Evolutionary conservation across 2,113 vertebrate species (phyloP).

Genomic region (Elaphurus davidianus): DNA sequence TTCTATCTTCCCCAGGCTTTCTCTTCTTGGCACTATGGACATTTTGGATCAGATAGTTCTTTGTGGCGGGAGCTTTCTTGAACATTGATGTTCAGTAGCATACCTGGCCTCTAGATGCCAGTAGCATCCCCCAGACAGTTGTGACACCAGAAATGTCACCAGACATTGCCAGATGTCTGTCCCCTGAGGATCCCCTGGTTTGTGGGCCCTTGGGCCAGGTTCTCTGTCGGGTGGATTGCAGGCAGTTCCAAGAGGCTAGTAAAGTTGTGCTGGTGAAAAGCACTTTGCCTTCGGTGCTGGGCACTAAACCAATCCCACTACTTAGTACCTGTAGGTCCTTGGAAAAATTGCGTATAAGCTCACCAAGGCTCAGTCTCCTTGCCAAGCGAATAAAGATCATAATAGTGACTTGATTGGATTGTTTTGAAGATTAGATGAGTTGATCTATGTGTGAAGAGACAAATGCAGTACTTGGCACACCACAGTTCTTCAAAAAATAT

Average conservation of each 20-base stretch:
- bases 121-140: not conserved
- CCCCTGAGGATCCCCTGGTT: not conserved
- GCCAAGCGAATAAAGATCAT: not conserved
- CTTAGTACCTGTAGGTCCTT: not conserved
- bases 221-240: not conserved
- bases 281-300: not conserved
- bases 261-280: not conserved
- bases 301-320: not conserved
- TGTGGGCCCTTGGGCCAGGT: not conserved
- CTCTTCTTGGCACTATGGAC: not conserved
- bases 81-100: not conserved
- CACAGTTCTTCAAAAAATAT: not conserved
- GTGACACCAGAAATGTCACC: not conserved
- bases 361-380: not conserved
- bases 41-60: not conserved
- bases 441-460: not conserved
- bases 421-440: not conserved
- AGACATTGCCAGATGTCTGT: not conserved
- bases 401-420: not conserved
- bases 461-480: not conserved
- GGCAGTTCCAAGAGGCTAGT: not conserved
- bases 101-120: not conserved
- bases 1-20: not conserved
- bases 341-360: not conserved
- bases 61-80: not conserved